Percentiles rank a stretch among this genome's conserved stretches.
Conservation (phyloP, 2,888 invertebrate species). For the Cryptocephalus moraei region DNA sequence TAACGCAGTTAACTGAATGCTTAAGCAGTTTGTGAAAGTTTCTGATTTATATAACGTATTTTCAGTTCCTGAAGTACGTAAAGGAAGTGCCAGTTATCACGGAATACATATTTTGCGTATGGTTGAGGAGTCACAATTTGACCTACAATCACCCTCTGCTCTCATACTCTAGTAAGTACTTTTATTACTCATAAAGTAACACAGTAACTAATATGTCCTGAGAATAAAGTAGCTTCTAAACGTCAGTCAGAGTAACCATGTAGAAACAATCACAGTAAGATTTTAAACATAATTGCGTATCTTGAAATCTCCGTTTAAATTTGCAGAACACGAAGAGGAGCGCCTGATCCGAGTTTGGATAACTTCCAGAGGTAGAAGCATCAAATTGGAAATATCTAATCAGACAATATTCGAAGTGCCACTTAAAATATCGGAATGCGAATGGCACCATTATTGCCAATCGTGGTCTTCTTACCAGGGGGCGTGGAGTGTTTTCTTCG, state of each 20-base stretch:
- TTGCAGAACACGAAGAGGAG: conserved; percentile 46
- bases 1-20: neutral
- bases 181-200: too few species aligned
- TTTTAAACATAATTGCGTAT: too few species aligned
- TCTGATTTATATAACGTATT: too few species aligned
- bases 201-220: too few species aligned
- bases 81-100: conserved; percentile 40
- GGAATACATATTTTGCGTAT: conserved; percentile 47
- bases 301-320: too few species aligned
- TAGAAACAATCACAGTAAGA: too few species aligned
- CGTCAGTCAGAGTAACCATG: too few species aligned
- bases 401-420: conserved; percentile 39
- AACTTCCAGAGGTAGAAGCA: conserved; percentile 43
- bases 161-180: conserved; percentile 46
- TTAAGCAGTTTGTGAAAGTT: neutral
- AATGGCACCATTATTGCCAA: conserved; percentile 58
- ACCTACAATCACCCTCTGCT: conserved; percentile 43
- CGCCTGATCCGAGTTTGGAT: conserved; percentile 51
- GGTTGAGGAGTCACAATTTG: conserved; percentile 42
- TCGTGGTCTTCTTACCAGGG: conserved; percentile 53
- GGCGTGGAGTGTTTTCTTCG: conserved; percentile 52
- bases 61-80: conserved; percentile 43
- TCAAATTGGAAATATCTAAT: conserved; percentile 49
- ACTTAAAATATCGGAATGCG: conserved; percentile 37
- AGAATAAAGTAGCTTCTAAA: too few species aligned